A percentile compares a stretch with the other conserved stretches of the same genome.
Evolutionary conservation across 2,888 invertebrate genomes (phyloP).

Genomic region (Eupsilia transversa): DNA sequence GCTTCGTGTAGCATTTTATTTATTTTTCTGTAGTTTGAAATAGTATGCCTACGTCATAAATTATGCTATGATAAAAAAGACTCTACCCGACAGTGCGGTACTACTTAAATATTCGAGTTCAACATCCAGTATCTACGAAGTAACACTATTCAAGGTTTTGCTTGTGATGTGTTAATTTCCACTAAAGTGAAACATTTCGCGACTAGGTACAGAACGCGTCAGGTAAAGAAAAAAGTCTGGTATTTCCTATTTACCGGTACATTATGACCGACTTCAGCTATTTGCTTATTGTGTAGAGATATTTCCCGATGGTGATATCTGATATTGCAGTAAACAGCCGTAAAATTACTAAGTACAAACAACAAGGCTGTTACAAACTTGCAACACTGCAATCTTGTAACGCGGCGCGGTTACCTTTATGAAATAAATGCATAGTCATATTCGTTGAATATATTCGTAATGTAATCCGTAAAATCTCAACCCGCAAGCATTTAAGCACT

Average conservation of each 20-base stretch:
- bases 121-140: neutral
- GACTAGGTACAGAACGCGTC: too few relatives aligned
- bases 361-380: too few relatives aligned
- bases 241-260: constrained; percentile 44
- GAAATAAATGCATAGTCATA: constrained; percentile 56
- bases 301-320: constrained; percentile 45
- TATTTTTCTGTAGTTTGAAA: constrained; percentile 13
- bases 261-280: constrained; percentile 2
- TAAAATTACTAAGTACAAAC: constrained; percentile 59
- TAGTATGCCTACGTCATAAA: neutral
- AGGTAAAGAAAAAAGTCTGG: constrained; percentile 13
- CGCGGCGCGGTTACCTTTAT: constrained; percentile 30
- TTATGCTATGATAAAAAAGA: neutral
- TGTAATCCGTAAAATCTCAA: constrained; percentile 15
- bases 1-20: constrained; percentile 15
- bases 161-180: constrained; percentile 5
- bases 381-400: constrained; percentile 49
- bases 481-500: neutral
- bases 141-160: neutral
- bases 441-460: constrained; percentile 42
- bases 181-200: neutral
- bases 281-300: constrained; percentile 41
- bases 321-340: constrained; percentile 58
- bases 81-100: too few relatives aligned
- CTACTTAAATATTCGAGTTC: neutral